Conservation (phyloP, 2,888 invertebrate genomes). For the Thymelicus lineola region DNA sequence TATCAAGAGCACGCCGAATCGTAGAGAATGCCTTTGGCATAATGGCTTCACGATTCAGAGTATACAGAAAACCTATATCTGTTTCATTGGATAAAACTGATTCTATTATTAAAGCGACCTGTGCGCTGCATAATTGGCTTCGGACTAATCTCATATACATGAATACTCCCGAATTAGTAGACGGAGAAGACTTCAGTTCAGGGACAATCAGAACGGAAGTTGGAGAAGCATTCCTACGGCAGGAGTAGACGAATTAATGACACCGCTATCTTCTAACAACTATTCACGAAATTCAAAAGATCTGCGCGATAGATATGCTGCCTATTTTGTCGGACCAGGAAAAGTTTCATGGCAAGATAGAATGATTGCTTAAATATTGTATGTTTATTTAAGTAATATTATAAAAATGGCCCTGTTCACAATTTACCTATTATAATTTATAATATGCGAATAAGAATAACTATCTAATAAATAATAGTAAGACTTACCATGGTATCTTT, state of each 20-base stretch:
- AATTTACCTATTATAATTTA: constrained; percentile 40
- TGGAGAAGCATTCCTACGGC: constrained; percentile 44
- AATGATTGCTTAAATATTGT: constrained; percentile 48
- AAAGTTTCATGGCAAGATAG: constrained; percentile 49
- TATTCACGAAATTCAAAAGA: constrained; percentile 48
- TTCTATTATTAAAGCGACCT: constrained; percentile 46
- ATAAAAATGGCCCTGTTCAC: constrained; percentile 38
- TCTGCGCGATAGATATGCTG: constrained; percentile 45
- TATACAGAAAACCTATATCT: constrained; percentile 45
- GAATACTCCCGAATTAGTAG: constrained; percentile 48
- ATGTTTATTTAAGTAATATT: constrained; percentile 39
- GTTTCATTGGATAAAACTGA: constrained; percentile 45
- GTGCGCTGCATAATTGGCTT: constrained; percentile 47
- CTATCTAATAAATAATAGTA: constrained; percentile 48
- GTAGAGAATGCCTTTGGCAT: constrained; percentile 46
- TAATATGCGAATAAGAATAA: constrained; percentile 45
- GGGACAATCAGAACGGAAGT: constrained; percentile 48
- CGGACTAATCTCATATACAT: constrained; percentile 41
- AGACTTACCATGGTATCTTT: constrained; percentile 50
- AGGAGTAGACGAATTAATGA: constrained; percentile 48
- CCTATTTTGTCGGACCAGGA: constrained; percentile 46
- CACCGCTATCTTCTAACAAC: constrained; percentile 48
- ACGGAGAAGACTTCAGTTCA: constrained; percentile 46
- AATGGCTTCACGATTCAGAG: constrained; percentile 46
- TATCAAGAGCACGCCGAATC: constrained; percentile 44